Conservation (phyloP, 2,888 invertebrate species). For the Aelia acuminata region DNA sequence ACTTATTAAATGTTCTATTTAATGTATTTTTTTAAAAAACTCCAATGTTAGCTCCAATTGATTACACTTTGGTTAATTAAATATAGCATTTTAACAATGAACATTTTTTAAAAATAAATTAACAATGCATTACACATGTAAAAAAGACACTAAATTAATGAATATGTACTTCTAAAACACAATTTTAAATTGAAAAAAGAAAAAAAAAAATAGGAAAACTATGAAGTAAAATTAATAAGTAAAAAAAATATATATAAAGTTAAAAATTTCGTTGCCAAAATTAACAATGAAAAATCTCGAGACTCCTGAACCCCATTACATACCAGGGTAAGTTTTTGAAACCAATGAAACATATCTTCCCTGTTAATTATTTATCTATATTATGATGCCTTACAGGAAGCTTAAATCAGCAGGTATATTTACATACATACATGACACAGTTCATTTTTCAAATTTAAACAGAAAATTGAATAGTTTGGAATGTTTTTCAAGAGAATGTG, state of each 20-base stretch:
- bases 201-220: neutral
- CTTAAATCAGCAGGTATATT: too few relatives aligned
- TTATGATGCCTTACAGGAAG: too few relatives aligned
- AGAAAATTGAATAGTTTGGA: too few relatives aligned
- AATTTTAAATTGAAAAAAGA: neutral
- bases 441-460: too few relatives aligned
- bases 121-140: neutral
- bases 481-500: too few relatives aligned
- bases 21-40: too few relatives aligned
- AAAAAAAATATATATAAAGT: neutral
- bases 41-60: too few relatives aligned
- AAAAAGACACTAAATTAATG: neutral
- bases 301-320: constrained; percentile 62
- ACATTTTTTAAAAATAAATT: neutral
- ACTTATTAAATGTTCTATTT: too few relatives aligned
- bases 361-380: too few relatives aligned
- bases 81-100: neutral
- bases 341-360: too few relatives aligned
- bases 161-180: neutral
- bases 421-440: too few relatives aligned
- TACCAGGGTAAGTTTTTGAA: constrained; percentile 62
- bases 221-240: constrained; percentile 28
- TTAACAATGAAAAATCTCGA: constrained; percentile 1
- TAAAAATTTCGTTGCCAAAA: neutral
- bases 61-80: too few relatives aligned